Percentiles rank a stretch among this genome's conserved stretches.
phyloP scores from a whole-genome alignment of 1,140 invertebrate genomes.

The Magallana gigas region DNA sequence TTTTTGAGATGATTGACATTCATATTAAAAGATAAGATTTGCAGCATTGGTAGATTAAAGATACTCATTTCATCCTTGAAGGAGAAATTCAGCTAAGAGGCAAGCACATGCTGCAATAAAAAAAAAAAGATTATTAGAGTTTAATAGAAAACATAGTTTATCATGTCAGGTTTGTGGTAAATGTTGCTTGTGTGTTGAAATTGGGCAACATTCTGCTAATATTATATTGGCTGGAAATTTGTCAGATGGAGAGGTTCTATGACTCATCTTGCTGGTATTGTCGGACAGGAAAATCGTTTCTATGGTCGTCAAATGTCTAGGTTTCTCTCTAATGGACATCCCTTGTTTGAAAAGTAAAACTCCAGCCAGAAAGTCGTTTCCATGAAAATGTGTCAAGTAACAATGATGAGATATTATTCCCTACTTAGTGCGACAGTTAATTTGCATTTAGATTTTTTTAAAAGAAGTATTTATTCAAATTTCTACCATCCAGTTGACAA shows the following conservation, averaged over 20 bases:
- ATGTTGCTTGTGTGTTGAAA: background rate
- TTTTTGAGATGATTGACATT: slow-evolving; percentile 5
- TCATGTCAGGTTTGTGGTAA: background rate
- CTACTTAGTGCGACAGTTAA: background rate
- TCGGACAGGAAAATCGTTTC: background rate
- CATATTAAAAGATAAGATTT: background rate
- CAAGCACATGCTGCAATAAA: too few species aligned
- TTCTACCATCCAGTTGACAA: background rate
- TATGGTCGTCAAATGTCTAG: background rate
- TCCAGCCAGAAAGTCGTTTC: background rate
- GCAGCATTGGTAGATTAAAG: background rate
- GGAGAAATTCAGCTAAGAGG: too few species aligned
- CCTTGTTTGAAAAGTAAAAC: slow-evolving; percentile 9
- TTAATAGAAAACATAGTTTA: slow-evolving; percentile 7
- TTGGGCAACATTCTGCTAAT: background rate
- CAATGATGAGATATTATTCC: background rate
- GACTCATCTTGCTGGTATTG: background rate
- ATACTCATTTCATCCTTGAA: background rate
- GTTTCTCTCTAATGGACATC: slow-evolving; percentile 1
- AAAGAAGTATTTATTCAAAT: slow-evolving; percentile 23
- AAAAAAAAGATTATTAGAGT: background rate
- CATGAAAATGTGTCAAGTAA: background rate
- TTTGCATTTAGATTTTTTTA: background rate
- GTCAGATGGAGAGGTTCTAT: background rate
- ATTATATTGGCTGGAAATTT: slow-evolving; percentile 27